Base-by-base conservation (phyloP, 1,140 invertebrate species). In the Habropoda laboriosa region DNA sequence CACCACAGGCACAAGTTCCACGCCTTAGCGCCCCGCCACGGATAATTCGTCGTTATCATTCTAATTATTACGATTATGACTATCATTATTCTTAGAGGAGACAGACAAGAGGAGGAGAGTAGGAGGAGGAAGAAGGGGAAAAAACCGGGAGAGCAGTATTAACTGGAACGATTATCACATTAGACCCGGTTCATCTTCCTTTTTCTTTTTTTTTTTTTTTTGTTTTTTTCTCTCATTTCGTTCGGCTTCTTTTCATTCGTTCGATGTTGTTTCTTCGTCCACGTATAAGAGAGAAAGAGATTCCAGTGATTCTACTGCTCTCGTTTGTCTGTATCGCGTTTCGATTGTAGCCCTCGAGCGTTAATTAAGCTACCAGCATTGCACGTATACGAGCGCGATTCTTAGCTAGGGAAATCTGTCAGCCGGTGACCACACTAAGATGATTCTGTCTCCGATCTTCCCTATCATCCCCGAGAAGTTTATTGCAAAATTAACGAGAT, bases 1-100 rank as follows among this genome's bases (percentile, higher is more conserved):
- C 5, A 81, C 81, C 21, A 86, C 76, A 12, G 72, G 76, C 18
- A 64, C 66, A 30, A 82, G 66, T 18, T 79, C 83, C 24, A 86
- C 83, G 67, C 72, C 83, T 83, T 86, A 86, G 57, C 24, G 55
- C 40, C n/a, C 47, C 24, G 16, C 27, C 47, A 16, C 16, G 30
- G 16, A 45, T n/a, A n/a, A n/a, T n/a, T n/a, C n/a, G n/a, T n/a
- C 42, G 64, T 67, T 32, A 40, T 24, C 18, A 24, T n/a, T 10
- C 16, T 2, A 21, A 51, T 35, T 49, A 35, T 0, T 10, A 35
- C 30, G 32, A 35, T 68, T 4, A 51, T 10, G 21, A 24, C 40
- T 63, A 53, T n/a, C 1, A 32, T 72, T 35, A 51, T 45, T 57
- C n/a, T 51, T n/a, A n/a, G n/a, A n/a, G n/a, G n/a, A n/a, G n/a